Evolutionary conservation across 1,140 invertebrate species (phyloP).

Genomic region (Drosophila arizonae): DNA sequence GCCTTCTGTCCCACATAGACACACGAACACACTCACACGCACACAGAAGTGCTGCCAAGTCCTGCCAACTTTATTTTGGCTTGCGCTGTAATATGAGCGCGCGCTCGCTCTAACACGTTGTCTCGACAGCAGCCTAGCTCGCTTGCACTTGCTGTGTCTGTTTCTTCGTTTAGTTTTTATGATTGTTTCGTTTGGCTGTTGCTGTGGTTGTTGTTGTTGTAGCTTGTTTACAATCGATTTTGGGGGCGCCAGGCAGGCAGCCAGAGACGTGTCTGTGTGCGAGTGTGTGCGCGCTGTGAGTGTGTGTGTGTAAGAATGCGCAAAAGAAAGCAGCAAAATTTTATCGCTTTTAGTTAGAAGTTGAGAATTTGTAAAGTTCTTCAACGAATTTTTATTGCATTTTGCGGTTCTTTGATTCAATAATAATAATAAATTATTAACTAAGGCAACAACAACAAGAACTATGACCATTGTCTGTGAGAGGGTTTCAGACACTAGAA

Average conservation of each 20-base stretch:
- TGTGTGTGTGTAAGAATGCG: slow-evolving; percentile 44
- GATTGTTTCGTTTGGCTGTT: slow-evolving; percentile 33
- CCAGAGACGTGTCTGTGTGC: slow-evolving; percentile 35
- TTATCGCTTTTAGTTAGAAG: slow-evolving; percentile 74
- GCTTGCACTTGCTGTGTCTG: slow-evolving; percentile 15
- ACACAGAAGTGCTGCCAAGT: slow-evolving; percentile 36
- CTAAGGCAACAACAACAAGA: slow-evolving; percentile 4
- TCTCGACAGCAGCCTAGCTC: slow-evolving; percentile 5
- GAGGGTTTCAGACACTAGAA: not conserved
- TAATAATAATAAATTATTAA: slow-evolving; percentile 58
- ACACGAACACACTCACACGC: not conserved
- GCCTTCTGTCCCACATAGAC: slow-evolving; percentile 59
- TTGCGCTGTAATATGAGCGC: slow-evolving; percentile 52
- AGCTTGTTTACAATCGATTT: slow-evolving; percentile 81
- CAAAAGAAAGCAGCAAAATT: slow-evolving; percentile 58
- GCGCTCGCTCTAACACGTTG: slow-evolving; percentile 22
- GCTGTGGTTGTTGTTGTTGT: slow-evolving; percentile 36
- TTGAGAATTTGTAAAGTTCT: slow-evolving; percentile 67
- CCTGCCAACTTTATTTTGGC: slow-evolving; percentile 72
- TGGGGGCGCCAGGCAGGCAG: slow-evolving; percentile 76
- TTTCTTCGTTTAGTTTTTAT: slow-evolving; percentile 28
- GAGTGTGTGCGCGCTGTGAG: slow-evolving; percentile 17
- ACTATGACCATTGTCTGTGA: slow-evolving; percentile 13
- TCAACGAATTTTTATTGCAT: slow-evolving; percentile 60
- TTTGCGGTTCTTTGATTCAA: slow-evolving; percentile 65